These are phyloP conservation scores for Pocillopora meandrina DNA, from an alignment of 92 coral and sea anemone genomes.

Conservation along the genomic window DNA sequence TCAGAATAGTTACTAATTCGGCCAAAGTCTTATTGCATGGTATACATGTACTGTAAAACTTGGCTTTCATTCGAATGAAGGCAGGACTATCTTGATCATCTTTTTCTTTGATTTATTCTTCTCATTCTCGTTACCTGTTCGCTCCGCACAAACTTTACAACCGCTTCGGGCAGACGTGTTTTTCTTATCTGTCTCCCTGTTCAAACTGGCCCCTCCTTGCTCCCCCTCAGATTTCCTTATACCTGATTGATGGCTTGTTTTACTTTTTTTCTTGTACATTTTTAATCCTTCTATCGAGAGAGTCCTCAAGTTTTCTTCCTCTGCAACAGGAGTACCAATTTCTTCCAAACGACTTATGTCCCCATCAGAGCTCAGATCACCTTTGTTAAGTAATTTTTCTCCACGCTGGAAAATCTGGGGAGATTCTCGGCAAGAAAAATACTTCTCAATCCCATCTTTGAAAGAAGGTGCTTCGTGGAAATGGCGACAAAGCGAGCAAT, in stretches of 20 bases:
- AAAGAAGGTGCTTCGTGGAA: conserved; percentile 16
- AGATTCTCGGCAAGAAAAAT: not conserved
- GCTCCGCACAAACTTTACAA: conserved; percentile 19
- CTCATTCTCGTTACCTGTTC: not conserved
- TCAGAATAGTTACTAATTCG: too few species aligned
- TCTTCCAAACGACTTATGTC: not conserved
- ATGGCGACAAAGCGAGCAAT: conserved; percentile 38
- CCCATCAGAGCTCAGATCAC: not conserved
- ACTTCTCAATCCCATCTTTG: conserved; percentile 37
- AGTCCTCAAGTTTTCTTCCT: not conserved
- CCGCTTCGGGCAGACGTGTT: conserved; percentile 16
- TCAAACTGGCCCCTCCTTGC: not conserved
- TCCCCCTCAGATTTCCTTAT: not conserved
- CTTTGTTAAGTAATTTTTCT: not conserved
- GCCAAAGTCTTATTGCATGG: not conserved
- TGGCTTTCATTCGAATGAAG: conserved; percentile 14
- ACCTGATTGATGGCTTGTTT: not conserved
- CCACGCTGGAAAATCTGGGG: not conserved
- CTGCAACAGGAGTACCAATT: not conserved
- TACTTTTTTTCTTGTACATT: not conserved
- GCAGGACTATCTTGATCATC: conserved; percentile 24
- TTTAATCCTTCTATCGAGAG: conserved; percentile 28
- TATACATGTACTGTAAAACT: not conserved
- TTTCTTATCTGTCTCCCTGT: not conserved
- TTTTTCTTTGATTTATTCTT: not conserved